Base-by-base conservation (phyloP, 2,888 invertebrate genomes). In the Eudemis profundana region DNA sequence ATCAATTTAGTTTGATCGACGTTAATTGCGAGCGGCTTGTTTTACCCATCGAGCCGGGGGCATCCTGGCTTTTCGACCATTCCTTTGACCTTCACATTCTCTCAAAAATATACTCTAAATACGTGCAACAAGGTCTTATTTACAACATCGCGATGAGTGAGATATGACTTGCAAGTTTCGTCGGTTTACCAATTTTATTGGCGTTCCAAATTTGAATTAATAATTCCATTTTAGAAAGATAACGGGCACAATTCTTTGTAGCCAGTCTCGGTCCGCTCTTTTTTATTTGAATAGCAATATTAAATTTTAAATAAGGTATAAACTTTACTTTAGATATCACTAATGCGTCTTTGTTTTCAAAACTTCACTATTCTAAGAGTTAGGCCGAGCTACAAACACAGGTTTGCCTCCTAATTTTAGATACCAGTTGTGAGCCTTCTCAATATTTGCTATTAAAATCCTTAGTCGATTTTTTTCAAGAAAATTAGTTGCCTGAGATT, bases 1-100 rank as follows among this genome's bases (percentile, higher is more conserved):
- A 51, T 64, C 51, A 64, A 64, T 64, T 59, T 46, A 46, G 64
- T 64, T 64, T 59, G 64, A 64, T 64, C 44, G 64, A 64, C 64
- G 44, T 64, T 64, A 64, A 64, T 64, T 59, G 51, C 49, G 56
- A 29, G 15, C 27, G 17, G 56, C 49, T 63, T 56, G 63, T 63
- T 63, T 50, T 42, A 61, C 50, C 33, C 42, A 56, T 56, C 38
- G 23, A 17, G 63, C 63, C 63, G 49, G 49, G 63, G 49, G 63
- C 56, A 17, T 29, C 40, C 36, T 40, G 23, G 53, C 56, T 57
- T 63, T 33, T 12, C 23, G 29, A 29, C n/a, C 27, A 29, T n/a
- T 17, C n/a, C 33, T 12, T 0, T n/a, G 7, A 54, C 19, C 19
- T 0, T 12, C 21, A 44, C 4, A 12, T 29, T 14, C 17, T 5